Base-by-base conservation (phyloP, 2,888 invertebrate species). In the Papilio elwesi region DNA sequence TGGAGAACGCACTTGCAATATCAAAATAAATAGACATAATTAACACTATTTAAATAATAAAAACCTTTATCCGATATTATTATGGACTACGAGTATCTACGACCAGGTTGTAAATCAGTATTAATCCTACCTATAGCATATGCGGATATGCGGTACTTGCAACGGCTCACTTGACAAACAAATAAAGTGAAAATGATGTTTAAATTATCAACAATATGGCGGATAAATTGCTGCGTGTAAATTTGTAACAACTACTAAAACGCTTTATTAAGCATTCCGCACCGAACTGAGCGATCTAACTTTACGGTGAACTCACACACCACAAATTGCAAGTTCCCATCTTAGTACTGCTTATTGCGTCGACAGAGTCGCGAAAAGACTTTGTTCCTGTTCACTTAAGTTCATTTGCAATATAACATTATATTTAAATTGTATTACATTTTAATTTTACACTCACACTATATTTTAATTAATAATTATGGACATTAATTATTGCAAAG, bases 301-400 rank as follows among this genome's bases (percentile, higher is more conserved):
- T 57, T 68, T 55, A 57, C 48, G 26, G 12, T 48, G 48, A 48
- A 68, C 57, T 55, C 47, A 57, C 55, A 57, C 57, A 26, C 68
- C 68, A 47, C 68, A 68, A 68, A 48, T 57, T 57, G 57, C 57
- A 68, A 68, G 57, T 68, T 47, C 48, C 43, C 68, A 48, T n/a
- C 68, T 57, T 26, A 68, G 55, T n/a, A 55, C 48, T 68, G 57
- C 68, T 68, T 48, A 57, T 48, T 68, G 48, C 57, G 48, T 48
- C 68, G 68, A 55, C 57, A 68, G 8, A 7, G n/a, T 68, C 48
- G 26, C 8, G 15, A 57, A 55, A 43, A 12, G 48, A 36, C 57
- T 26, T 55, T 48, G 55, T 68, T 13, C 38, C 38, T 59, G 38
- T n/a, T 59, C 3, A 13, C 13, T 38, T 59, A 9, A 38, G 13